phyloP scores from a whole-genome alignment of 2,888 invertebrate genomes.

The Furcula furcula region DNA sequence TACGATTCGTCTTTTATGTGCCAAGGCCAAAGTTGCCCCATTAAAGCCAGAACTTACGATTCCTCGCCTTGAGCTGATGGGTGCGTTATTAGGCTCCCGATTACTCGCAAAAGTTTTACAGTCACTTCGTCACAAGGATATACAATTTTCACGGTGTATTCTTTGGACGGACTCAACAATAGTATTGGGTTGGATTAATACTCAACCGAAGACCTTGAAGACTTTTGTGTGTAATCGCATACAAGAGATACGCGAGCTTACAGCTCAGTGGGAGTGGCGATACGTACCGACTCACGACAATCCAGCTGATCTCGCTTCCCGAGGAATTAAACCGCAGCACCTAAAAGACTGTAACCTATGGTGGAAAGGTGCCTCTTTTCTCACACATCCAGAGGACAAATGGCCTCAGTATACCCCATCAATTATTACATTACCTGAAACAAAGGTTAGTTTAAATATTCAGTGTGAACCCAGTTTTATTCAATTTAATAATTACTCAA shows the following conservation, averaged over 20 bases:
- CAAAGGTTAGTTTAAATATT: neutral
- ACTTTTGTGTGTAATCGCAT: constrained; percentile 3
- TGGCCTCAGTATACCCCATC: too few species aligned
- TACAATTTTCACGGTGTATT: neutral
- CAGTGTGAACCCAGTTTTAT: too few species aligned
- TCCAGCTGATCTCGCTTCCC: constrained; percentile 6
- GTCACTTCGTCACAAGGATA: constrained; percentile 4
- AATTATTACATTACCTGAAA: neutral
- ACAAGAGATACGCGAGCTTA: neutral
- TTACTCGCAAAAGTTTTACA: neutral
- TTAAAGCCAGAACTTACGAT: constrained; percentile 6
- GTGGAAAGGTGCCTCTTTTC: too few species aligned
- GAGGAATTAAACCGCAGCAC: constrained; percentile 1
- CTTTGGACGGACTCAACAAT: constrained; percentile 6
- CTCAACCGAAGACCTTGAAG: neutral
- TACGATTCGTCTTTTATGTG: constrained; percentile 1
- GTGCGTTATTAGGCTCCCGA: constrained; percentile 2
- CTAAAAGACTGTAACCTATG: too few species aligned
- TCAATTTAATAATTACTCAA: neutral
- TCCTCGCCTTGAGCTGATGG: constrained; percentile 4
- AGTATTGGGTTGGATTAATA: constrained; percentile 5
- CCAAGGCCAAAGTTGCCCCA: constrained; percentile 6
- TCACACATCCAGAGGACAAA: constrained; percentile 1
- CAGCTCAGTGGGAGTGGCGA: constrained; percentile 1
- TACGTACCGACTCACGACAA: constrained; percentile 3